Conservation (phyloP, 2,797 vertebrate species). For the Falco naumanni region DNA sequence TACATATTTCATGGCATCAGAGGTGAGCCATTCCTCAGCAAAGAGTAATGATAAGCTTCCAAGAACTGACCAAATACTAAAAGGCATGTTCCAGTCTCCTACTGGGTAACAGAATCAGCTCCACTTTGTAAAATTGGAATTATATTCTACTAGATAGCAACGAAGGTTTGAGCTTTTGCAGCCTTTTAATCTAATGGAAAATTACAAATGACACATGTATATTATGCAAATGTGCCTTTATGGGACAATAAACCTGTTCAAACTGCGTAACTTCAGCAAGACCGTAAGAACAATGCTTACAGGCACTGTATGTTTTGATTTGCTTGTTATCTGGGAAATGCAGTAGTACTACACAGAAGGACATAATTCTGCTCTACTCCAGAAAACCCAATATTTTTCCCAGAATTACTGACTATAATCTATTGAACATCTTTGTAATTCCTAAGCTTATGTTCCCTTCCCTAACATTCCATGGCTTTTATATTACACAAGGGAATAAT, state of each 20-base stretch:
- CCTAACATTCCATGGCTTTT: conserved; percentile 46
- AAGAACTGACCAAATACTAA: neutral
- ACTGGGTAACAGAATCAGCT: neutral
- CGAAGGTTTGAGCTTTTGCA: neutral
- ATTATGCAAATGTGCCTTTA: neutral
- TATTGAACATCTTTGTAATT: conserved; percentile 31
- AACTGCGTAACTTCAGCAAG: neutral
- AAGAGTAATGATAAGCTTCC: neutral
- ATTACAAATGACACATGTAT: neutral
- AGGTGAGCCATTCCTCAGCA: neutral
- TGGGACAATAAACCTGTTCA: neutral
- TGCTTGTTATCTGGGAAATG: neutral
- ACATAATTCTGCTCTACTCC: neutral
- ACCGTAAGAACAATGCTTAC: neutral
- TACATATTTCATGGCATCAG: neutral
- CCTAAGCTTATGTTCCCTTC: conserved; percentile 22
- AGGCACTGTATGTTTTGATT: neutral
- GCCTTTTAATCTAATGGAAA: neutral
- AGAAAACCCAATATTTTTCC: conserved; percentile 17
- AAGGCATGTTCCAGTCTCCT: neutral
- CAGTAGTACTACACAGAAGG: neutral
- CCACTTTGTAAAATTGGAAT: neutral
- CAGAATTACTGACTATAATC: conserved; percentile 25
- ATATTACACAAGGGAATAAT: conserved; percentile 42
- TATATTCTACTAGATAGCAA: neutral